These are phyloP conservation scores for Lagenorhynchus albirostris DNA, from an alignment of 2,113 vertebrate species.

Conservation along the genomic window DNA sequence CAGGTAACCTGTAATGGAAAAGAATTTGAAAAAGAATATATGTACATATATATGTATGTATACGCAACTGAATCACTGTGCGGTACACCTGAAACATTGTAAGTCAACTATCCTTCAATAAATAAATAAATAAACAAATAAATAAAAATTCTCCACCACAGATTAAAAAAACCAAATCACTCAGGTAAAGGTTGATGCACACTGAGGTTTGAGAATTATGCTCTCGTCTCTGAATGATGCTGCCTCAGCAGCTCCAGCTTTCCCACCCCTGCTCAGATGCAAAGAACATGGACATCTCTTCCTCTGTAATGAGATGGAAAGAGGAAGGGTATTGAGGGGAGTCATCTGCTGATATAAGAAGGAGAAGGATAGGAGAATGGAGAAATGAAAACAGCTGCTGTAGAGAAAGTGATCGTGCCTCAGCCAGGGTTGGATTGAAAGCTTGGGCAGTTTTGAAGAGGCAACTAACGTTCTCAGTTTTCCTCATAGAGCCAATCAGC, in stretches of 20 bases:
- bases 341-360: not conserved
- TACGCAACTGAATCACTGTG: not conserved
- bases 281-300: not conserved
- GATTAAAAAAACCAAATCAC: not conserved
- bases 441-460: not conserved
- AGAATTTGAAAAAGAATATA: not conserved
- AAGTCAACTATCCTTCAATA: not conserved
- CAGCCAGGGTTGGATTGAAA: not conserved
- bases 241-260: not conserved
- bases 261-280: not conserved
- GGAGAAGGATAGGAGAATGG: not conserved
- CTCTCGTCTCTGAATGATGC: too few relatives aligned
- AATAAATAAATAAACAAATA: not conserved
- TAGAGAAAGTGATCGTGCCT: not conserved
- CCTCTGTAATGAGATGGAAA: not conserved
- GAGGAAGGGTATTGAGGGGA: not conserved
- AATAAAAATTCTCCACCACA: not conserved
- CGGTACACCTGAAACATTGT: accelerated
- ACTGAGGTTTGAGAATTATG: not conserved
- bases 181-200: not conserved
- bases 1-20: not conserved
- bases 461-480: not conserved
- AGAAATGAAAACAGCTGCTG: not conserved
- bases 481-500: not conserved
- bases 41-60: accelerated